Conservation (phyloP, 2,888 invertebrate genomes). For the Melieria crassipennis region DNA sequence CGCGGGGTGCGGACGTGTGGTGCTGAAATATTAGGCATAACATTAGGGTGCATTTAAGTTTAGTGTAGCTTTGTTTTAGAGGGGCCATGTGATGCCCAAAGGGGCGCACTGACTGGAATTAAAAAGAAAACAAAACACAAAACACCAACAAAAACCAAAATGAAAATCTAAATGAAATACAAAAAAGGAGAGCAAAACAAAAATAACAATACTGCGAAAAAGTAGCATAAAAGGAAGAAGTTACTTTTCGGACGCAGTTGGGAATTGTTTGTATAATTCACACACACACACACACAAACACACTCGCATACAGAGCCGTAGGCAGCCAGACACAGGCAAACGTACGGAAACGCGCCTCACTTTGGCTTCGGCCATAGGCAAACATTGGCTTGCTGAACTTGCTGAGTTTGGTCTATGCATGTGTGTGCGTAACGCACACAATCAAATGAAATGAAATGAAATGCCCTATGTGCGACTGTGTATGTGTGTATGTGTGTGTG, state of each 20-base stretch:
- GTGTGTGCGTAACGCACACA: neutral
- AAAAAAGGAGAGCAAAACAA: neutral
- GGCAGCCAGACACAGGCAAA: neutral
- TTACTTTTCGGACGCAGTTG: neutral
- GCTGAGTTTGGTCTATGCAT: neutral
- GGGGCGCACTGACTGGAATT: neutral
- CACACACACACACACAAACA: neutral
- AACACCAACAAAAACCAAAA: conserved; percentile 2
- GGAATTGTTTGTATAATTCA: neutral
- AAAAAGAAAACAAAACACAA: neutral
- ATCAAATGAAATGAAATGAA: too few relatives aligned
- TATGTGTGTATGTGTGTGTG: conserved; percentile 4
- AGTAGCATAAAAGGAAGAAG: neutral
- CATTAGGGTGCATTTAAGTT: conserved; percentile 32
- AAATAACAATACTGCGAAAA: neutral
- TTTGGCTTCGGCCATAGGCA: neutral
- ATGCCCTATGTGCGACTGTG: neutral
- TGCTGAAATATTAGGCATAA: conserved; percentile 5
- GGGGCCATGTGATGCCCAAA: neutral
- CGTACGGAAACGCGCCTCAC: neutral
- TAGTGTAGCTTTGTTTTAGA: conserved; percentile 24
- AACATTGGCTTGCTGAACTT: neutral
- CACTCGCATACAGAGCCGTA: neutral
- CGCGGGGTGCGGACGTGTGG: neutral
- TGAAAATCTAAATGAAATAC: neutral